These are phyloP conservation scores for Cervus canadensis DNA, from an alignment of 2,113 vertebrate species.

Conservation along the genomic window DNA sequence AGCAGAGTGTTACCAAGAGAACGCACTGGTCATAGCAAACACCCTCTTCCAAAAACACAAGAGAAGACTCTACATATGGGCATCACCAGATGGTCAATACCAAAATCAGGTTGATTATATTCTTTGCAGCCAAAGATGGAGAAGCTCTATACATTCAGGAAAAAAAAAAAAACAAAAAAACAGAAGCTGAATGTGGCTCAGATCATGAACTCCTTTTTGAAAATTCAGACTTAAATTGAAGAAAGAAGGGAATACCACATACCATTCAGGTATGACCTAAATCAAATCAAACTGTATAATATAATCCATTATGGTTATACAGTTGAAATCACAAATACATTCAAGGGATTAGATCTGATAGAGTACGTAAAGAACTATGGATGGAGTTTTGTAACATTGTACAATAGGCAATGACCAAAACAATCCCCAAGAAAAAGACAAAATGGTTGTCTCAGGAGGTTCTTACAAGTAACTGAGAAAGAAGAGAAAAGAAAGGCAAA, in stretches of 20 bases:
- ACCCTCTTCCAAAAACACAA: neutral
- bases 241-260: neutral
- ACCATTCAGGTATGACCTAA: neutral
- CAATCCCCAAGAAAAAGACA: neutral
- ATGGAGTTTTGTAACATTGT: neutral
- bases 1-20: neutral
- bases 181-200: neutral
- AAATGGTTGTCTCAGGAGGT: neutral
- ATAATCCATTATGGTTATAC: neutral
- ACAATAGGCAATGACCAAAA: neutral
- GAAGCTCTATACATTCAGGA: neutral
- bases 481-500: neutral
- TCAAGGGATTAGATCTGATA: neutral
- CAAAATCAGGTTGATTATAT: neutral
- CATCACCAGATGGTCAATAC: neutral
- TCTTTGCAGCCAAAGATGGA: neutral
- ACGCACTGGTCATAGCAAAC: neutral
- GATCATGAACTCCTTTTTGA: neutral
- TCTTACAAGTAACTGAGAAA: neutral
- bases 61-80: neutral
- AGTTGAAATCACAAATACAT: neutral
- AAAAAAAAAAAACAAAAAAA: neutral
- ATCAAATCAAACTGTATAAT: neutral
- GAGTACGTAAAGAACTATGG: neutral
- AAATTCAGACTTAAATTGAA: neutral